Evolutionary conservation across 1,140 invertebrate genomes (phyloP).

Genomic region (Venustaconcha ellipsiformis): DNA sequence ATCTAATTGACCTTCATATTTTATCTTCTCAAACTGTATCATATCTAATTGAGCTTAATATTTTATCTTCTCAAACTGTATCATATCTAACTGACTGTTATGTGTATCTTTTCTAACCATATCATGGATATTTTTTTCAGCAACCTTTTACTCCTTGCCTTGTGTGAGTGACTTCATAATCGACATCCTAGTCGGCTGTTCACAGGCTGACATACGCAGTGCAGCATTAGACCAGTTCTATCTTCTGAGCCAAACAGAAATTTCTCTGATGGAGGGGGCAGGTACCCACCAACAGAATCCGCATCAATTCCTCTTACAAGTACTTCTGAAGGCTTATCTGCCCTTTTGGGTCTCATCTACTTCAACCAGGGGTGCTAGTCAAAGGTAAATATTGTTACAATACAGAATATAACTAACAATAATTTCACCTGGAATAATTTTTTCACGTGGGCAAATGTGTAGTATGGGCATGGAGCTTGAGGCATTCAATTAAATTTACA

Average conservation of each 20-base stretch:
- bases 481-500: too few species aligned
- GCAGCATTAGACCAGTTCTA: conserved; percentile 70
- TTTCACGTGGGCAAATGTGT: too few species aligned
- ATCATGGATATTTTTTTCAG: conserved; percentile 44
- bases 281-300: conserved; percentile 49
- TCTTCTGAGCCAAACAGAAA: conserved; percentile 62
- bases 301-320: conserved; percentile 68
- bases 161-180: conserved; percentile 72
- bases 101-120: too few species aligned
- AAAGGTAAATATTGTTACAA: conserved; percentile 53
- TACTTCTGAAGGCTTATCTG: conserved; percentile 72
- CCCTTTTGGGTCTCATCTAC: conserved; percentile 73
- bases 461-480: too few species aligned
- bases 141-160: conserved; percentile 69
- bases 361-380: conserved; percentile 69
- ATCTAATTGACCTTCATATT: too few species aligned
- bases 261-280: conserved; percentile 24
- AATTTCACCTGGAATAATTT: too few species aligned
- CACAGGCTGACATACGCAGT: conserved; percentile 67
- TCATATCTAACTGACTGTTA: too few species aligned
- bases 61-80: too few species aligned
- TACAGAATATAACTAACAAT: too few species aligned
- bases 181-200: conserved; percentile 72
- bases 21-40: too few species aligned
- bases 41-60: too few species aligned